Evolutionary conservation across 1,140 invertebrate genomes (phyloP), one percentile per base, ranked within the genome.

Genomic region (Oedothorax gibbosus): DNA sequence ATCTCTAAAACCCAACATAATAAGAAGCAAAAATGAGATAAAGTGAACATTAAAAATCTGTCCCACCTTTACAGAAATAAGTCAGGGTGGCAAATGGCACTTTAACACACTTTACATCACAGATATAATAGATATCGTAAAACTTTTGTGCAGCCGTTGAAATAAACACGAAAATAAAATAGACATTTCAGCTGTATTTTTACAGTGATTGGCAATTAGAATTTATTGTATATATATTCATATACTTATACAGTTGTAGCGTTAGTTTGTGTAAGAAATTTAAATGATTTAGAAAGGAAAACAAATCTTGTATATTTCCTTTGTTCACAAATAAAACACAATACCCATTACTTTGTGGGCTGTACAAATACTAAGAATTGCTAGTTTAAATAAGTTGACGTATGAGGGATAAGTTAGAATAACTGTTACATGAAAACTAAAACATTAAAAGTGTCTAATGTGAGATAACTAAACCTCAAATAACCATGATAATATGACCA

Each of bases 101-200:
- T 84, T 84, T 71, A 75, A 84, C 81, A 84, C 72, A 84, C 81
- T 73, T 79, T 56, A 84, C 81, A 84, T 84, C 81, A 84, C 81
- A 84, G 81, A 84, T 73, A 82, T 73, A 84, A 75, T 69, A 75
- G 65, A 84, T 72, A 76, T 76, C 81, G 76, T 35, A 84, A 83
- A 84, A 69, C 65, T 60, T 71, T 84, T 84, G 81, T 84, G 81
- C 81, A 84, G 71, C 71, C 75, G 56, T 82, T 76, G 50, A 84
- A 84, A 84, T 71, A 73, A 84, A 84, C 62, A 75, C 21, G 15
- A 53, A 84, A 84, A 84, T 75, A 84, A 84, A 75, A 84, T 82
- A 73, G 49, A 57, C 60, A 71, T 84, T 76, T 84, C 54, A 57
- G 81, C 64, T 75, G 60, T 11, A 82, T 76, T 65, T 66, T 84